Evolutionary conservation across 35 echinoderm and acorn worm genomes (phyloP).

Genomic region (Apostichopus japonicus): DNA sequence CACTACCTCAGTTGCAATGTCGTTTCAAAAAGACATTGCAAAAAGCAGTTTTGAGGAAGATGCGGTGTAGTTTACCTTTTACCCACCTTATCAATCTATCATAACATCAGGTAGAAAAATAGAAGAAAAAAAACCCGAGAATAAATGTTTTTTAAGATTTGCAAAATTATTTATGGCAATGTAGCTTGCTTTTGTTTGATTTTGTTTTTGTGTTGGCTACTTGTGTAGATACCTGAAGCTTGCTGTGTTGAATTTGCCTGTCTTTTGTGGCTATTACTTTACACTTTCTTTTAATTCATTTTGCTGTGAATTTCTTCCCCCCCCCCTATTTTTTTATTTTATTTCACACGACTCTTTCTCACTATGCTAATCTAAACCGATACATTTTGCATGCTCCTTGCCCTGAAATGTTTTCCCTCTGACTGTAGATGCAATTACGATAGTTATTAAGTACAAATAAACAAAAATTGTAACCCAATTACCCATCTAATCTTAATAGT

Average conservation of each 20-base stretch:
- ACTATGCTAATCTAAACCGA: not conserved
- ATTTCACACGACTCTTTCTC: not conserved
- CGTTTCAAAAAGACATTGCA: too few relatives aligned
- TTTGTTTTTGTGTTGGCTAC: not conserved
- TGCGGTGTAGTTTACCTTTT: too few relatives aligned
- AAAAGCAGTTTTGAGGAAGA: too few relatives aligned
- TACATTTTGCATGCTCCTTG: slow-evolving; percentile 12
- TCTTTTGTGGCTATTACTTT: not conserved
- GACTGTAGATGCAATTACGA: not conserved
- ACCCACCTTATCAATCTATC: not conserved
- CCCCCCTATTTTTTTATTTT: not conserved
- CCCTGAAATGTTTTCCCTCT: not conserved
- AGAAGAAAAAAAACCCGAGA: not conserved
- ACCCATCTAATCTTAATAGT: not conserved
- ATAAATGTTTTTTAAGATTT: not conserved
- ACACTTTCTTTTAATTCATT: not conserved
- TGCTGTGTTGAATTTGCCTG: not conserved
- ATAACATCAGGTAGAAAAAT: not conserved
- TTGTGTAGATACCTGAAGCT: not conserved
- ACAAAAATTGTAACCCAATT: not conserved
- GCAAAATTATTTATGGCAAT: slow-evolving; percentile 3
- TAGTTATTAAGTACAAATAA: not conserved
- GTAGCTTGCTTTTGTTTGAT: not conserved
- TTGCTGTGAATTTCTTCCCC: not conserved
- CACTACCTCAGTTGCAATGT: too few relatives aligned